phyloP scores from a whole-genome alignment of 2,113 vertebrate genomes.

The Rafetus swinhoei region DNA sequence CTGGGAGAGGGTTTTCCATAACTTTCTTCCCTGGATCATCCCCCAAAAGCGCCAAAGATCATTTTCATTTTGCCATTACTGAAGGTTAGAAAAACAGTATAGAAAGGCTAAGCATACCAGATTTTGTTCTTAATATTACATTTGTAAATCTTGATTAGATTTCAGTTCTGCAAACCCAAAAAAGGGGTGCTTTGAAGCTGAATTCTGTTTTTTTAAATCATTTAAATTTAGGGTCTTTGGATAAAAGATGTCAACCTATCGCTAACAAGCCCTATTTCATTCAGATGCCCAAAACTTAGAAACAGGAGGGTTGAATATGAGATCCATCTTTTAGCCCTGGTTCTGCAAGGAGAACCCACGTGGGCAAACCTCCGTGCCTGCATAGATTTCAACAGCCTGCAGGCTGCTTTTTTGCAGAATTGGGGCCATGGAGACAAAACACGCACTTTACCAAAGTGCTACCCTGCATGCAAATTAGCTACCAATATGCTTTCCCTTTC shows the following conservation, averaged over 20 bases:
- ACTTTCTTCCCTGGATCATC: conserved; percentile 34
- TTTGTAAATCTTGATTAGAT: neutral
- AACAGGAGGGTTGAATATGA: neutral
- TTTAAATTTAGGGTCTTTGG: neutral
- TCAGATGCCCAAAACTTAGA: too few species aligned
- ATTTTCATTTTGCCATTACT: neutral
- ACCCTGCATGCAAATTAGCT: neutral
- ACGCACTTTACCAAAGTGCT: rapidly evolving
- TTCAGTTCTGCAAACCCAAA: neutral
- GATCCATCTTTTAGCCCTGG: neutral
- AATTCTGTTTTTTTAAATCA: neutral
- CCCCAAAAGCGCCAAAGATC: conserved; percentile 30
- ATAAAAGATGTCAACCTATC: neutral
- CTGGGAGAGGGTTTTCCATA: conserved; percentile 56
- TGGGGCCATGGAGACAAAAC: neutral
- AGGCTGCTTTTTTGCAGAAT: neutral
- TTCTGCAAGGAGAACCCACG: neutral
- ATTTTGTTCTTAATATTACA: neutral
- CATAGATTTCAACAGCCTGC: neutral
- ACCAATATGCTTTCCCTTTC: neutral
- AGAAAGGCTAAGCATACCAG: neutral
- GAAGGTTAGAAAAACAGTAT: neutral
- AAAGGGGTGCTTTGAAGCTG: neutral
- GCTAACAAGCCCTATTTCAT: rapidly evolving
- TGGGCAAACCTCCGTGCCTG: neutral